phyloP scores from a whole-genome alignment of 2,888 invertebrate species.

The Eudasyphora cyanicolor region DNA sequence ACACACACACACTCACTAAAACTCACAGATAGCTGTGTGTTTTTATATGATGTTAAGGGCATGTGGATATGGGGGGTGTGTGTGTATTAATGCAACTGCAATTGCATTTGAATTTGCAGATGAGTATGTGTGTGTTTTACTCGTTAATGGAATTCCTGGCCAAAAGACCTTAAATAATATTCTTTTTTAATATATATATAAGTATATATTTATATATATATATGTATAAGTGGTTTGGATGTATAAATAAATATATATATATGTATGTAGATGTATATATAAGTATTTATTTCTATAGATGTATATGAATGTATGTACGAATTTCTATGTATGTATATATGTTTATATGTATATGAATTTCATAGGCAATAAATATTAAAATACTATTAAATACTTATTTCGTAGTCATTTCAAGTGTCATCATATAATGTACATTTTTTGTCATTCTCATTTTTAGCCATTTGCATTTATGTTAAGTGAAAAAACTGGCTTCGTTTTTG shows the following conservation, averaged over 20 bases:
- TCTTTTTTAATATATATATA: conserved; percentile 17
- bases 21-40: background rate
- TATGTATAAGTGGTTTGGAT: background rate
- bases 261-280: conserved; percentile 37
- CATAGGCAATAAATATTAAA: conserved; percentile 57
- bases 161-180: conserved; percentile 33
- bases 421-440: conserved; percentile 36
- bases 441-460: conserved; percentile 6
- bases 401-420: conserved; percentile 62
- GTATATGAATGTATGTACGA: conserved; percentile 21
- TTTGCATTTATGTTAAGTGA: conserved; percentile 19
- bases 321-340: conserved; percentile 43
- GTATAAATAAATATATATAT: background rate
- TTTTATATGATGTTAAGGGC: too few relatives aligned
- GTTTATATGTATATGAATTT: conserved; percentile 33
- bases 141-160: conserved; percentile 20
- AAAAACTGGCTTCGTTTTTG: conserved; percentile 28
- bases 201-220: background rate
- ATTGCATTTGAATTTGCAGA: background rate
- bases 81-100: background rate
- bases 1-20: background rate
- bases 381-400: conserved; percentile 66
- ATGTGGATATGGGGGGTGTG: too few relatives aligned
- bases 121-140: background rate
- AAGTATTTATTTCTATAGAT: too few relatives aligned